Evolutionary conservation across 2,888 invertebrate species (phyloP).

Genomic region (Lacanobia wlatinum): DNA sequence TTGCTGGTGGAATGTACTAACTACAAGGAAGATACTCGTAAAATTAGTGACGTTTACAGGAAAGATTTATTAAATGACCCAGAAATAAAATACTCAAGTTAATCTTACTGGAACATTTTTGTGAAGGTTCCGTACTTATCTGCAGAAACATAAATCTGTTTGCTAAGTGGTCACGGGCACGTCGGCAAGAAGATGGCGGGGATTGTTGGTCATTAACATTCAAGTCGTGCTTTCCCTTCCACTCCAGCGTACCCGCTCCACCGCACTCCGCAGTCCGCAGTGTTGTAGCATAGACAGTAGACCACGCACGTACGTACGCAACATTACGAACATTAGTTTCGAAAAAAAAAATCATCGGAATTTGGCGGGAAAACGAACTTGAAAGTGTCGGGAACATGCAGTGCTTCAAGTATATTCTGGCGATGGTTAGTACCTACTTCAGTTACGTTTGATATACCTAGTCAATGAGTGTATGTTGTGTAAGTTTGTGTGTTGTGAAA

Average conservation of each 20-base stretch:
- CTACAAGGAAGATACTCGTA: background rate
- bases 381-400: slow-evolving; percentile 57
- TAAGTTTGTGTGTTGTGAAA: slow-evolving; percentile 44
- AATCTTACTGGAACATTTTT: background rate
- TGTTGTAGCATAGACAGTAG: slow-evolving; percentile 39
- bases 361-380: slow-evolving; percentile 14
- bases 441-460: background rate
- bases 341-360: slow-evolving; percentile 16
- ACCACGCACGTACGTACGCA: slow-evolving; percentile 41
- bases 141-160: too few species aligned
- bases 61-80: background rate
- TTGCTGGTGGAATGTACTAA: background rate
- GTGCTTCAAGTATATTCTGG: slow-evolving; percentile 62
- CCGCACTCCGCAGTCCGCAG: slow-evolving; percentile 17
- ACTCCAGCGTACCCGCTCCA: slow-evolving; percentile 13
- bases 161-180: background rate
- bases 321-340: background rate
- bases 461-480: slow-evolving; percentile 33
- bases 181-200: slow-evolving; percentile 1
- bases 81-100: background rate
- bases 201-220: slow-evolving; percentile 75
- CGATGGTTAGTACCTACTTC: slow-evolving; percentile 57
- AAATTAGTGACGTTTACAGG: background rate
- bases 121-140: too few species aligned
- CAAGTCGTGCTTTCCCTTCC: slow-evolving; percentile 69